Evolutionary conservation across 1,140 invertebrate genomes (phyloP).

Genomic region (Musca vetustissima): DNA sequence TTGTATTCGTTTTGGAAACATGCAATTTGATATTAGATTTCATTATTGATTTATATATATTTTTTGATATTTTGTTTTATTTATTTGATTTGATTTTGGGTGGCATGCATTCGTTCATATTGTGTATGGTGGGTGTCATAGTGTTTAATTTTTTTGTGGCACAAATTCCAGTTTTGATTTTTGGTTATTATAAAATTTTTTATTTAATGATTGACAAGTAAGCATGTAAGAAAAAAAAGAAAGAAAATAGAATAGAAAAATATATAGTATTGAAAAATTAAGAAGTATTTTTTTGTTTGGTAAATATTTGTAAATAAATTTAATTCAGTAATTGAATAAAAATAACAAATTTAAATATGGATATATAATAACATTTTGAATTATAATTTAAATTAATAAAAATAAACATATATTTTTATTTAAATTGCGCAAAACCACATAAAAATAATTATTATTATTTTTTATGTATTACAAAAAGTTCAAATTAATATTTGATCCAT

Average conservation of each 20-base stretch:
- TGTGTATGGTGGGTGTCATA: not conserved
- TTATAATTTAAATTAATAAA: too few species aligned
- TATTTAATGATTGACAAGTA: constrained; percentile 24
- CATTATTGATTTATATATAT: not conserved
- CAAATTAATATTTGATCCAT: too few species aligned
- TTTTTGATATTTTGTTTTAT: too few species aligned
- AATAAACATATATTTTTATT: too few species aligned
- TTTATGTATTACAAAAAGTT: too few species aligned
- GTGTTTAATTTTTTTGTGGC: constrained; percentile 2
- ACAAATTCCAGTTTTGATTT: not conserved
- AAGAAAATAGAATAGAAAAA: constrained; percentile 21
- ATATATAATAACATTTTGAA: not conserved
- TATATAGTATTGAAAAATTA: not conserved
- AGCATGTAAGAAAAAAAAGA: constrained; percentile 45
- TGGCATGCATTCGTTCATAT: constrained; percentile 5
- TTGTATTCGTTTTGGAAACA: constrained; percentile 5
- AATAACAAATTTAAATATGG: not conserved
- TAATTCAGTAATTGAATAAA: constrained; percentile 31
- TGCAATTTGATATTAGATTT: not conserved
- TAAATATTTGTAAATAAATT: constrained; percentile 23
- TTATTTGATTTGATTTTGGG: too few species aligned
- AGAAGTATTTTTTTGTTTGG: too few species aligned
- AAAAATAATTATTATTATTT: too few species aligned
- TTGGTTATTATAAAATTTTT: constrained; percentile 16
- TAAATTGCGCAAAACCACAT: too few species aligned